Evolutionary conservation across 1,140 invertebrate species (phyloP).

Genomic region (Camponotus vicinus): DNA sequence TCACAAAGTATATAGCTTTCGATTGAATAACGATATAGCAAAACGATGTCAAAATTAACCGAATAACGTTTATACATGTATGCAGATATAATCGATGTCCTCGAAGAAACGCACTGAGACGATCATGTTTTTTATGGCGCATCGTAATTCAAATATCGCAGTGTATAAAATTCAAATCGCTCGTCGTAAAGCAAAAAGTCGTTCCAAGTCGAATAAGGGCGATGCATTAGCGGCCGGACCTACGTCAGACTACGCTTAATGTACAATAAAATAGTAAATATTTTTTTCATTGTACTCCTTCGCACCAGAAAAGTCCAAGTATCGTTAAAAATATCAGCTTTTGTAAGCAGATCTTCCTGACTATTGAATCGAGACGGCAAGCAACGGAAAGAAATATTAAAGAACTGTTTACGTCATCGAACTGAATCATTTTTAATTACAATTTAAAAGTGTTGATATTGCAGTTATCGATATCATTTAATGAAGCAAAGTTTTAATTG

Average conservation of each 20-base stretch:
- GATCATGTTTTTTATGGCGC: conserved; percentile 58
- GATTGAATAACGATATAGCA: not conserved
- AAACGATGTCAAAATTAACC: not conserved
- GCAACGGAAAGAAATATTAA: conserved; percentile 6
- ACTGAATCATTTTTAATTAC: conserved; percentile 25
- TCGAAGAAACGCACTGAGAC: conserved; percentile 19
- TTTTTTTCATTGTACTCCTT: conserved; percentile 46
- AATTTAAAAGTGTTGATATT: not conserved
- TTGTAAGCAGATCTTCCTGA: not conserved
- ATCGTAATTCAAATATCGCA: conserved; percentile 70
- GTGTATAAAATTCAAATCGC: conserved; percentile 70
- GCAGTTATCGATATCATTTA: not conserved
- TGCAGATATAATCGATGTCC: conserved; percentile 7
- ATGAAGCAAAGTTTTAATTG: conserved; percentile 25
- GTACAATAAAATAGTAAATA: conserved; percentile 58
- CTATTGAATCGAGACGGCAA: conserved; percentile 19
- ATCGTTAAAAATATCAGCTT: conserved; percentile 57
- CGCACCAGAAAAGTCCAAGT: conserved; percentile 25
- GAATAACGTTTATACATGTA: not conserved
- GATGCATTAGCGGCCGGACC: conserved; percentile 51
- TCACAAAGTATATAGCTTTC: not conserved
- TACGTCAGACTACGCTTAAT: conserved; percentile 59
- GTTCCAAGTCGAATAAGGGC: conserved; percentile 66
- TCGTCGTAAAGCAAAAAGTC: conserved; percentile 69
- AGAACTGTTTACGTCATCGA: conserved; percentile 24